Base-by-base conservation (phyloP, 2,888 invertebrate genomes). In the Zygaena filipendulae region DNA sequence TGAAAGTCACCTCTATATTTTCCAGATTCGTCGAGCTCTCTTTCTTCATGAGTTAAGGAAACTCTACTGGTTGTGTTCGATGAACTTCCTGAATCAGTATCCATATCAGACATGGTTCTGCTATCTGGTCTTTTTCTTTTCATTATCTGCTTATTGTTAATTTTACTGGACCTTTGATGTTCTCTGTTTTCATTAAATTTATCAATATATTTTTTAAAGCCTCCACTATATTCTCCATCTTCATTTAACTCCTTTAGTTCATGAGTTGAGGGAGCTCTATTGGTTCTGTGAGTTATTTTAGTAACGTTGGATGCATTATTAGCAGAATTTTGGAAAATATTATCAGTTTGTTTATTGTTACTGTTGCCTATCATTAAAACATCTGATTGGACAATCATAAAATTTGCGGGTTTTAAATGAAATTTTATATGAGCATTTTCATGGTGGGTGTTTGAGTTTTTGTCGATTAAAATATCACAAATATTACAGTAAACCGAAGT, bases 381-480 rank as follows among this genome's bases (percentile, higher is more conserved):
- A 35, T 49, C 49, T 18, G 41, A 36, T 32, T 49, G 36, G 13
- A 60, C 38, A 13, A 52, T 36, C 8, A 45, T 47, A 34, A 59
- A 59, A 36, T 54, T 49, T 7, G 23, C 30, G 14, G 25, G 26
- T 21, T 42, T 31, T 3, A 38, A 26, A 25, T 42, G 36, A 13
- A 40, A 39, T 2, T 39, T 27, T 32, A 36, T 33, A 30, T 60
- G 61, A 16, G 35, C 32, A 13, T 8, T 10, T 32, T 45, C 34
- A 35, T 68, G 69, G 7, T 21, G 22, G 21, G 21, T 29, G 32
- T 45, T 47, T 32, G 52, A 43, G 27, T 33, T 36, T 32, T 31
- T 41, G 29, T 63, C 59, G 29, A 72, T 43, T 32, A 62, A 41
- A 42, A 64, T 54, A 33, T 66, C 58, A 44, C 71, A 72, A 27